Evolutionary conservation across 2,797 vertebrate genomes (phyloP), one percentile per base, ranked within the genome.

Genomic region (Acanthurus leucopareius): DNA sequence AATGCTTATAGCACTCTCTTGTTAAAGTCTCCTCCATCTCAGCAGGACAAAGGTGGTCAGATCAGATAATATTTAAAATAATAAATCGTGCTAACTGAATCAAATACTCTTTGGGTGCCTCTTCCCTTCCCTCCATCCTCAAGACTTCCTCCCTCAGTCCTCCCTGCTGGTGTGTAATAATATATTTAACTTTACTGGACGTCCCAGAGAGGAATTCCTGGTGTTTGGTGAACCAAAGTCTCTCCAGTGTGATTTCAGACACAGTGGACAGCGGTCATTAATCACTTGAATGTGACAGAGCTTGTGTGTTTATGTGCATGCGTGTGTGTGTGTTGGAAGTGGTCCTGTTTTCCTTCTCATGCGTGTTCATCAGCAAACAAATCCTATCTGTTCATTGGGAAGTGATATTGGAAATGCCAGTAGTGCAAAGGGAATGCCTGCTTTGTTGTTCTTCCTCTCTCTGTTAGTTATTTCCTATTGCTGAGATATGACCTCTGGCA

Each of bases 201-300:
- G 61, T 93, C 90, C 91, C 90, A 63, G 17, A 59, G 90, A 93
- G 91, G 91, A 91, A 94, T 95, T 95, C 93, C 92, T 94, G 70
- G 89, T 88, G 93, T 93, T 94, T 93, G 87, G 84, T 93, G 91
- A 93, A 93, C 90, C 90, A 22, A 87, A 88, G 86, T 93, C 88
- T 88, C 89, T 91, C 84, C 83, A 82, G 89, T 90, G 86, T 88
- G 93, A 94, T 93, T 94, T 92, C 93, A 92, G 89, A 91, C 89
- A 47, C 83, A 72, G 87, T 14, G 80, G 90, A 91, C 92, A 92
- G 91, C 87, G 13, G 80, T 84, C 93, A 92, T 94, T 93, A 93
- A 93, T 94, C 93, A 94, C 90, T 49, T 42, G 0, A 6, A 88
- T 67, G 57, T 86, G 86, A 86, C 69, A 45, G 64, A 85, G 82